Percentiles rank a stretch among this genome's conserved stretches.
These are phyloP conservation scores for Simalia tracyae DNA, from an alignment of 2,797 vertebrate genomes.

Conservation along the genomic window DNA sequence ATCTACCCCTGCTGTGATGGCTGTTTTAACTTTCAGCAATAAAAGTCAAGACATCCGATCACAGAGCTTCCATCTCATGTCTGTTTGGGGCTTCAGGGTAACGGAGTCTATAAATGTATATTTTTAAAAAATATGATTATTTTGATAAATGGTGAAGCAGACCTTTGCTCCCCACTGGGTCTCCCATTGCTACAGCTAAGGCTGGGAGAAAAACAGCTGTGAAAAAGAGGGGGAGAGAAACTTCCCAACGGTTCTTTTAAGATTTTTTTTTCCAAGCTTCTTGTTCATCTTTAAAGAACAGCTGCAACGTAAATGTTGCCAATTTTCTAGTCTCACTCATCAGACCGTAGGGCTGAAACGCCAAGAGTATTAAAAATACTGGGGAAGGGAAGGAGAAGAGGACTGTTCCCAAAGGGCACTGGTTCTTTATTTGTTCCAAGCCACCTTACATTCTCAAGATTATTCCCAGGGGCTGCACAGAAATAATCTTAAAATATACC, in stretches of 20 bases:
- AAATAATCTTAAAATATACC: neutral
- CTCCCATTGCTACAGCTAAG: neutral
- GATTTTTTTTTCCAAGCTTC: conserved; percentile 38
- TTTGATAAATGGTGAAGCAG: conserved; percentile 49
- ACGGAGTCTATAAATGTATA: neutral
- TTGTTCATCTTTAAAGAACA: conserved; percentile 58
- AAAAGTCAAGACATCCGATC: neutral
- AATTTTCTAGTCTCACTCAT: conserved; percentile 41
- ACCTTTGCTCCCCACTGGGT: conserved; percentile 43
- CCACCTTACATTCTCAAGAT: conserved; percentile 44
- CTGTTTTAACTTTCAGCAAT: neutral
- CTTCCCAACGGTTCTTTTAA: neutral
- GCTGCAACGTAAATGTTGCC: conserved; percentile 58
- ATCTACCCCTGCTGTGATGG: neutral
- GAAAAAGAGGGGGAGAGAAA: neutral
- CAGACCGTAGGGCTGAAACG: conserved; percentile 42
- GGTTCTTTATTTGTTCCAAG: conserved; percentile 39
- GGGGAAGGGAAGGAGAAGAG: neutral
- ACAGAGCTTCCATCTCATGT: neutral
- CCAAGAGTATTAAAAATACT: conserved; percentile 41
- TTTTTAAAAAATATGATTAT: neutral
- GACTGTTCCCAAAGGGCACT: conserved; percentile 25
- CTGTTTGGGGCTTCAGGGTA: neutral
- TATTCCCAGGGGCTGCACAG: conserved; percentile 9
- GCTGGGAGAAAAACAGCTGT: conserved; percentile 37